Evolutionary conservation across 2,797 vertebrate genomes (phyloP).

Genomic region (Molossus alvarezi): DNA sequence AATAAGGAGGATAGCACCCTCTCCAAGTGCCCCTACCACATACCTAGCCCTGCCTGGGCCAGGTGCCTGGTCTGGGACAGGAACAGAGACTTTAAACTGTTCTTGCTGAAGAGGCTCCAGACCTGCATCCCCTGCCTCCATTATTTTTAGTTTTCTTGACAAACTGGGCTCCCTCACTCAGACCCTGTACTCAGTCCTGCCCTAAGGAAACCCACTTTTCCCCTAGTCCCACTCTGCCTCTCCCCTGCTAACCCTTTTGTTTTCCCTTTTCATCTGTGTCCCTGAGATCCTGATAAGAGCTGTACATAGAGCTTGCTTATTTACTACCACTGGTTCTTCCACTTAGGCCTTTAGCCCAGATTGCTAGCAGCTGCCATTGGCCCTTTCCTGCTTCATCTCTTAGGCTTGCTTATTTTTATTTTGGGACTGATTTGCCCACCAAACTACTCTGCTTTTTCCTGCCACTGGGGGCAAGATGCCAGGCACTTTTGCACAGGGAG

Average conservation of each 20-base stretch:
- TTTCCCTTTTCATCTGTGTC: neutral
- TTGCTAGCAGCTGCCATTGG: neutral
- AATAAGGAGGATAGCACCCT: neutral
- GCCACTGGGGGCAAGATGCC: conserved; percentile 3
- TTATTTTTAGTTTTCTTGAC: conserved; percentile 54
- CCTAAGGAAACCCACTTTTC: neutral
- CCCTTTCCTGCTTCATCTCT: neutral
- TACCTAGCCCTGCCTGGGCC: conserved; percentile 20
- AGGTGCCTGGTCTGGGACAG: conserved; percentile 13
- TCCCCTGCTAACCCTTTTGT: neutral
- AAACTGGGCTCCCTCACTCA: conserved; percentile 43
- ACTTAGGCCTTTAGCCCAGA: neutral
- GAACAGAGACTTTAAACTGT: conserved; percentile 54
- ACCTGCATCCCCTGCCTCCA: conserved; percentile 38
- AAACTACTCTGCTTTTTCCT: neutral
- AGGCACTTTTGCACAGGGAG: neutral
- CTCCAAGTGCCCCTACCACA: neutral
- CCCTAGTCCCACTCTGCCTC: neutral
- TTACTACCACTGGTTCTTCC: neutral
- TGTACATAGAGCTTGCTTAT: neutral
- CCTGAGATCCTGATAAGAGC: conserved; percentile 40
- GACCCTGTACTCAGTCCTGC: neutral
- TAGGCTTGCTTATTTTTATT: conserved; percentile 34
- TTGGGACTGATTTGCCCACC: conserved; percentile 44
- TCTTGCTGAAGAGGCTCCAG: conserved; percentile 37